Conservation (phyloP, 2,888 invertebrate species). For the Oscheius myriophilus region DNA sequence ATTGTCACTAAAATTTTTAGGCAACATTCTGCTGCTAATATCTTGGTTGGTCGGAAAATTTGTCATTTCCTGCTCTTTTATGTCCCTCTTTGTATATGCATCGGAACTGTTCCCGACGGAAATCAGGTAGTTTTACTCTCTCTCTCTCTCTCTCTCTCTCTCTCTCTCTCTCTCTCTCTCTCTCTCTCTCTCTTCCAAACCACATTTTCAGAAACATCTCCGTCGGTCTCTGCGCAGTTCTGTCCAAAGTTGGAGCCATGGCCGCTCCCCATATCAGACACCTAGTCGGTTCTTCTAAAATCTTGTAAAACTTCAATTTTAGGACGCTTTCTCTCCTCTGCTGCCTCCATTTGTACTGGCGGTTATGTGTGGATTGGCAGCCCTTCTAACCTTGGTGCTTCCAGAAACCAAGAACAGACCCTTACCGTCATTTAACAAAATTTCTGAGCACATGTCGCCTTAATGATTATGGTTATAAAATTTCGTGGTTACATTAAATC, state of each 20-base stretch:
- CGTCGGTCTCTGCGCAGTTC: slow-evolving; percentile 53
- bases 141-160: no score
- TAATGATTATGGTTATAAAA: no score
- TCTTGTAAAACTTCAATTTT: not conserved
- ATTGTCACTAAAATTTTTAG: not conserved
- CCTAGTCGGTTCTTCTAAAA: slow-evolving; percentile 40
- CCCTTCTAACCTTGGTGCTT: slow-evolving; percentile 45
- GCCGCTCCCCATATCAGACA: slow-evolving; percentile 49
- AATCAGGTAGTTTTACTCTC: slow-evolving; percentile 29
- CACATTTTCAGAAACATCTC: slow-evolving; percentile 26
- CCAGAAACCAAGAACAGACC: slow-evolving; percentile 51
- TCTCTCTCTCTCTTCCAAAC: no score
- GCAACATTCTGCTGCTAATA: not conserved
- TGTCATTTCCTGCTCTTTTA: slow-evolving; percentile 61
- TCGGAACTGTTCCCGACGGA: slow-evolving; percentile 58
- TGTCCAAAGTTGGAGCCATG: slow-evolving; percentile 51
- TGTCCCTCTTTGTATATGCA: slow-evolving; percentile 63
- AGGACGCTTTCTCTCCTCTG: slow-evolving; percentile 4
- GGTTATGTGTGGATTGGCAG: slow-evolving; percentile 39
- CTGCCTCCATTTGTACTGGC: slow-evolving; percentile 41
- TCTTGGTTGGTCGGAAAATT: slow-evolving; percentile 65
- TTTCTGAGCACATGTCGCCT: no score
- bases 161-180: no score
- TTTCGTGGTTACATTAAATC: no score
- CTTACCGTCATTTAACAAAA: slow-evolving; percentile 32